Conservation (phyloP, 2,888 invertebrate genomes). For the Icerya purchasi region DNA sequence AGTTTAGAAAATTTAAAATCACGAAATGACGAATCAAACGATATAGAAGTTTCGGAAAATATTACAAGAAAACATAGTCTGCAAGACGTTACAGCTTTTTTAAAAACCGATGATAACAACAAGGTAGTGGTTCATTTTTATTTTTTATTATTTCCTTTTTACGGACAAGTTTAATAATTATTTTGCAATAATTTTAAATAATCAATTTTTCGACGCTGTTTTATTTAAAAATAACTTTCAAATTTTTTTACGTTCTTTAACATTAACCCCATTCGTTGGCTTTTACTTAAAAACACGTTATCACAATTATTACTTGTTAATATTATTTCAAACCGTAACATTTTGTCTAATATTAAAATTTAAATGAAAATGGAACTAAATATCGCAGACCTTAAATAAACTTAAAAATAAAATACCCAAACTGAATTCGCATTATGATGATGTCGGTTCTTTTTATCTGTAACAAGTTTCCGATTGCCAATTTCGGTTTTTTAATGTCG, state of each 20-base stretch:
- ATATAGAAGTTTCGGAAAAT: constrained; percentile 4
- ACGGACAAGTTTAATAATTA: too few species aligned
- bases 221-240: not conserved
- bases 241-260: not conserved
- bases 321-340: too few species aligned
- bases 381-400: too few species aligned
- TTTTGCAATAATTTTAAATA: too few species aligned
- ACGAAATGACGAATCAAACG: constrained; percentile 17
- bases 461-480: too few species aligned
- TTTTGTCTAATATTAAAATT: too few species aligned
- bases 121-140: constrained; percentile 2
- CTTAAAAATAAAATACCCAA: not conserved
- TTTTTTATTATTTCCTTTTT: not conserved
- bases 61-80: constrained; percentile 9
- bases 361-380: too few species aligned
- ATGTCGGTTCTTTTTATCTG: not conserved
- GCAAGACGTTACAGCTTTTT: constrained; percentile 9
- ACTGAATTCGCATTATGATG: not conserved
- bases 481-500: too few species aligned
- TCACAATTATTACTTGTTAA: too few species aligned
- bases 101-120: not conserved
- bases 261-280: not conserved
- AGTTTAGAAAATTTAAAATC: constrained; percentile 27
- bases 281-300: not conserved
- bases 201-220: not conserved